phyloP scores from a whole-genome alignment of 2,113 vertebrate genomes.

The Microtus ochrogaster region DNA sequence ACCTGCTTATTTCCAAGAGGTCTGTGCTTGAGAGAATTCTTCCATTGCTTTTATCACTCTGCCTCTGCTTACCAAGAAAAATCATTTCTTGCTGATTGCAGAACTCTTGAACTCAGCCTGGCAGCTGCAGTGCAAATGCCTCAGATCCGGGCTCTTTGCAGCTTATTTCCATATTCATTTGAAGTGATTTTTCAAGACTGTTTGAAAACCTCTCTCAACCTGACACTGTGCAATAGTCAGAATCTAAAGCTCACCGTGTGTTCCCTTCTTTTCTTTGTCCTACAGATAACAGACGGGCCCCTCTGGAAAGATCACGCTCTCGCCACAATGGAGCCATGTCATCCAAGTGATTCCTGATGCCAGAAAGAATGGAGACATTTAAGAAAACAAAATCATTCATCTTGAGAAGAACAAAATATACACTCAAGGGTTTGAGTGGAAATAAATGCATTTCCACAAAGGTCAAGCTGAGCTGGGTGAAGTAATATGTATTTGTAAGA shows the following conservation, averaged over 20 bases:
- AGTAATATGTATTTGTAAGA: constrained; percentile 75
- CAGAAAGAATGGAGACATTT: constrained; percentile 86
- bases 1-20: constrained; percentile 82
- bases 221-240: constrained; percentile 69
- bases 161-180: constrained; percentile 89
- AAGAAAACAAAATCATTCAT: constrained; percentile 73
- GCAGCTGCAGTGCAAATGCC: constrained; percentile 87
- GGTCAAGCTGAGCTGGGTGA: constrained; percentile 73
- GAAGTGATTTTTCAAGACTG: constrained; percentile 84
- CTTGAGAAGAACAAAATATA: constrained; percentile 74
- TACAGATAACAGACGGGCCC: constrained; percentile 94
- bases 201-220: constrained; percentile 86
- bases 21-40: constrained; percentile 82
- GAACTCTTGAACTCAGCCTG: constrained; percentile 88
- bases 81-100: constrained; percentile 87
- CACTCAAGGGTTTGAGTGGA: constrained; percentile 70
- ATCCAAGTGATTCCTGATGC: constrained; percentile 90
- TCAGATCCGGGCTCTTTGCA: constrained; percentile 88
- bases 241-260: constrained; percentile 80
- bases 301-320: constrained; percentile 97
- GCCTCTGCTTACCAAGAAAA: constrained; percentile 87
- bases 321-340: constrained; percentile 93
- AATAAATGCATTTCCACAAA: constrained; percentile 76
- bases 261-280: constrained; percentile 84
- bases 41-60: constrained; percentile 85